Evolutionary conservation across 2,888 invertebrate species (phyloP).

Genomic region (Ophion obscuratus): DNA sequence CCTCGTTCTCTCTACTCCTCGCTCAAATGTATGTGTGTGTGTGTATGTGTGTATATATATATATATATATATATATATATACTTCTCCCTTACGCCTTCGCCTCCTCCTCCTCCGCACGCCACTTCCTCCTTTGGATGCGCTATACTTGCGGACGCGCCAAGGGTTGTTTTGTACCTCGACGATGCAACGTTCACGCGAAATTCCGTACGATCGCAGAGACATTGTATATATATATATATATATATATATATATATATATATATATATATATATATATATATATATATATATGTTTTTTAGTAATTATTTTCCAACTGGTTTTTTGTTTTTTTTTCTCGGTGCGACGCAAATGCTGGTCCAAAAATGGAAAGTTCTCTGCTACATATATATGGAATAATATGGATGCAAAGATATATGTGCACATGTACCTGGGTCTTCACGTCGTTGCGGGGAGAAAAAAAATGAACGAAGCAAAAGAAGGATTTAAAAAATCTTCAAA

Average conservation of each 20-base stretch:
- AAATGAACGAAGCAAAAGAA: no score
- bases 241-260: background rate
- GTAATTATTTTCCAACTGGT: no score
- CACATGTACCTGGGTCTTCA: no score
- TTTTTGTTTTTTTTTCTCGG: no score
- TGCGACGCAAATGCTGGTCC: no score
- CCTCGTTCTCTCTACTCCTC: slow-evolving; percentile 77
- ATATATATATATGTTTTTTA: background rate
- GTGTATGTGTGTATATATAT: background rate
- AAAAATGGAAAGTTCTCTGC: no score
- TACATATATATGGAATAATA: no score
- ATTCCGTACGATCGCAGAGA: background rate
- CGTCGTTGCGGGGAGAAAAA: no score
- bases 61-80: background rate
- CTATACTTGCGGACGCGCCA: slow-evolving; percentile 29
- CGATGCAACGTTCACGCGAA: slow-evolving; percentile 1
- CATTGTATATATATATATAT: background rate
- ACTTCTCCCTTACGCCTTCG: slow-evolving; percentile 54
- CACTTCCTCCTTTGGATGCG: slow-evolving; percentile 60
- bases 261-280: background rate
- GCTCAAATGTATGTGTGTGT: slow-evolving; percentile 28
- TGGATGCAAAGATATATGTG: no score
- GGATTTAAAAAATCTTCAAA: no score
- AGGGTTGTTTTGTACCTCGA: slow-evolving; percentile 62
- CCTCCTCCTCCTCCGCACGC: slow-evolving; percentile 58